A percentile compares a stretch with the other conserved stretches of the same genome.
phyloP scores from a whole-genome alignment of 2,888 invertebrate species.

The Lamellibrachia satsuma region DNA sequence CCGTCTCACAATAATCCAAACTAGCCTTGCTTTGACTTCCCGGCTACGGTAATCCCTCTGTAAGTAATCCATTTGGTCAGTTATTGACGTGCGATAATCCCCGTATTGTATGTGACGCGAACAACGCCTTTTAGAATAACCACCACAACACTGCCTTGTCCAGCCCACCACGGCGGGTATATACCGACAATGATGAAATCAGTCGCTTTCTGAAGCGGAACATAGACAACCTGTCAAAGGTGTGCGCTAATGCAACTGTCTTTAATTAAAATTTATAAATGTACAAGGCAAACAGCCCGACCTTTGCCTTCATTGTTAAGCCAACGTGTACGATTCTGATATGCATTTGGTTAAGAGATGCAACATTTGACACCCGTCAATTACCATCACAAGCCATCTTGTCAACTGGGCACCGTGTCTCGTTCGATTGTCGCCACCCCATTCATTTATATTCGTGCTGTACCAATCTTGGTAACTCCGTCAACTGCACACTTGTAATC shows the following conservation, averaged over 20 bases:
- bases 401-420: neutral
- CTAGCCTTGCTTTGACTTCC: neutral
- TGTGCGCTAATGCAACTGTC: neutral
- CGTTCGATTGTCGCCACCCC: neutral
- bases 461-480: neutral
- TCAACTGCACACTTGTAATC: neutral
- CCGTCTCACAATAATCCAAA: neutral
- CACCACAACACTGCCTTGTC: neutral
- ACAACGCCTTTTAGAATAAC: neutral
- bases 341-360: neutral
- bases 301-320: neutral
- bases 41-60: neutral
- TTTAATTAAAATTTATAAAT: neutral
- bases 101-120: neutral
- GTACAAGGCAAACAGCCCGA: neutral
- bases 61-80: neutral
- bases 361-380: conserved; percentile 17
- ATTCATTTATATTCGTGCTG: neutral
- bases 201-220: neutral
- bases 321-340: neutral
- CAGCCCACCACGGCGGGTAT: neutral
- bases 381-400: neutral
- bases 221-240: neutral
- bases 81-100: conserved; percentile 4
- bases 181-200: neutral